Base-by-base conservation (phyloP, 2,888 invertebrate species). In the Patella pellucida region DNA sequence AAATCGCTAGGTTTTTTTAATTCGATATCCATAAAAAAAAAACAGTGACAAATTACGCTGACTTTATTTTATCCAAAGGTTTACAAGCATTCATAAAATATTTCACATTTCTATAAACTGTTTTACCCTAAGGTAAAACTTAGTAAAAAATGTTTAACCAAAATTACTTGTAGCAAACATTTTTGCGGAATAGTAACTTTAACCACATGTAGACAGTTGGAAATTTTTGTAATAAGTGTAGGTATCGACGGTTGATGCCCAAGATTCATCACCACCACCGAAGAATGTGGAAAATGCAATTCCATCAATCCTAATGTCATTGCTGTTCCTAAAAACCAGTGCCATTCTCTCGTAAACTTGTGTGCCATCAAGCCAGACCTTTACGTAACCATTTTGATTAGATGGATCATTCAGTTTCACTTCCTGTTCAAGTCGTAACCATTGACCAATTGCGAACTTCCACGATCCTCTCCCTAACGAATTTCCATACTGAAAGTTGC, bases 281-380 rank as follows among this genome's bases (percentile, higher is more conserved):
- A 84, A 87, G 75, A 87, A 85, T 16, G 85, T 85, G 0, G 84
- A 85, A 73, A 86, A 85, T 77, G 82, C 82, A 51, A 86, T 74
- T 5, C 84, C 84, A 27, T 82, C 80, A 31, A 85, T 82, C 12
- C 80, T 62, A 50, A 84, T 76, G 50, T 52, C 31, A 11, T 74
- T 73, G 19, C 80, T 74, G 50, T 76, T 73, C 15, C 85, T 76
- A 70, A 85, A 78, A 52, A 79, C 77, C 23, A 85, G 72, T 52
- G 82, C 76, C 41, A 73, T 72, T 31, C 83, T 72, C 71, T 80
- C 73, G 23, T 81, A 52, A 71, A 78, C 75, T 52, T 54, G 52
- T 4, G 52, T 62, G 11, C 56, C 80, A 50, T 86, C 80, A 1
- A 84, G 71, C 82, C 83, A 84, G 0, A 86, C 78, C 19, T 76